Evolutionary conservation across 1,140 invertebrate species (phyloP), one percentile per base, ranked within the genome.

Genomic region (Ylistrum balloti): DNA sequence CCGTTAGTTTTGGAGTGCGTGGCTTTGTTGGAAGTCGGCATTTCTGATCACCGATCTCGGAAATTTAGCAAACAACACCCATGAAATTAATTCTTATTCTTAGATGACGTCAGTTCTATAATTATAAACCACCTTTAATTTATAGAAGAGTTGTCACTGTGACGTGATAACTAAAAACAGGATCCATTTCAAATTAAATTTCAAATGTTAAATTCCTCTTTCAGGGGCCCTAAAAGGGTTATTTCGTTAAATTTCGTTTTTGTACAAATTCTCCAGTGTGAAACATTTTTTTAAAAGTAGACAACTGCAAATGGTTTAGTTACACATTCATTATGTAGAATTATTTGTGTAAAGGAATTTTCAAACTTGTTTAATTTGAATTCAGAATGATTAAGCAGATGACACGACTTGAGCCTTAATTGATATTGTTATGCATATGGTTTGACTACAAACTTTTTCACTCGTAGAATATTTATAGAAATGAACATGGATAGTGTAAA

Each of bases 1-100:
- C 56, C 56, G 56, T 74, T 74, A 74, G 28, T 28, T 74, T 74
- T 74, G n/a, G n/a, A 74, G 56, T 45, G 41, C 41, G 41, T 74
- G 56, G 56, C 56, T 74, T 74, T 74, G 9, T 9, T 74, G 9
- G n/a, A 74, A 28, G 56, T 74, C 56, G n/a, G 56, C 3, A 28
- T 11, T 1, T 28, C 41, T 17, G 20, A 15, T 45, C 41, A 45
- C 0, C 41, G 41, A 17, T 45, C 20, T 17, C 41, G 5, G 56
- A 11, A 74, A 28, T 0, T 11, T 74, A 5, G 22, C 17, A 74
- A 38, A 28, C n/a, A n/a, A 0, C 5, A 74, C 56, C 15, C 0
- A 7, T 74, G 17, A 3, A 28, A 1, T 74, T n/a, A 11, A 74
- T 74, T 5, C 13, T 28, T 28, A 17, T 74, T 0, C 5, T 2